Evolutionary conservation across 2,888 invertebrate genomes (phyloP), one percentile per base, ranked within the genome.

Genomic region (Oegoconia quadripuncta): DNA sequence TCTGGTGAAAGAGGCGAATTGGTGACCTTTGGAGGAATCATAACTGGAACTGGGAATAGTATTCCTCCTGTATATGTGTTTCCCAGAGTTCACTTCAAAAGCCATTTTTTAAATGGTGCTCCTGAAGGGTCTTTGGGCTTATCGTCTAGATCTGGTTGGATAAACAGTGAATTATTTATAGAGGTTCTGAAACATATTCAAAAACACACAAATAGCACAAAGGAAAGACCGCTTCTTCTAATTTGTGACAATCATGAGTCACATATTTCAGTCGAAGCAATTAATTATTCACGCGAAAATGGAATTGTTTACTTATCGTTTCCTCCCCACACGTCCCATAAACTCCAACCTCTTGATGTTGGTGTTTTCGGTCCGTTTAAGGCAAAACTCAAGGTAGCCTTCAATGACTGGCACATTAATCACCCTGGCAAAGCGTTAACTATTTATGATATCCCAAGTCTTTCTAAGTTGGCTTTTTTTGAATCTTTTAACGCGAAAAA

Each of bases 1-100:
- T 64, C 64, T 15, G 55, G 59, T 0, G 67, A 71, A 55, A 59
- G 65, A 48, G 66, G 64, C 8, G 62, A 65, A 36, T 51, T 66
- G 3, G 61, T 74, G 1, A 72, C 71, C 18, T 65, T 70, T 52
- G 61, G 59, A 33, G 63, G 48, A 6, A 64, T 66, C 33, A 59
- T 71, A 30, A 61, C 52, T 13, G 55, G 55, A 1, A 52, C 44
- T 44, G 52, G 55, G 16, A 59, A 64, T 37, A 55, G 58, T 4
- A 57, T 68, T 17, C 64, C 63, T 9, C 68, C 65, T 8, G 34
- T 66, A 31, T 68, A 64, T 34, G 42, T 70, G 3, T 53, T 55
- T 37, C 52, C 52, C 1, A 12, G 52, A 7, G 52, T 59, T 1
- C 52, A 55, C 39, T 56, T 30, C 28, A 55, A 52, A 15, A 41